Evolutionary conservation across 2,113 vertebrate species (phyloP).

Genomic region (Hypomesus transpacificus): DNA sequence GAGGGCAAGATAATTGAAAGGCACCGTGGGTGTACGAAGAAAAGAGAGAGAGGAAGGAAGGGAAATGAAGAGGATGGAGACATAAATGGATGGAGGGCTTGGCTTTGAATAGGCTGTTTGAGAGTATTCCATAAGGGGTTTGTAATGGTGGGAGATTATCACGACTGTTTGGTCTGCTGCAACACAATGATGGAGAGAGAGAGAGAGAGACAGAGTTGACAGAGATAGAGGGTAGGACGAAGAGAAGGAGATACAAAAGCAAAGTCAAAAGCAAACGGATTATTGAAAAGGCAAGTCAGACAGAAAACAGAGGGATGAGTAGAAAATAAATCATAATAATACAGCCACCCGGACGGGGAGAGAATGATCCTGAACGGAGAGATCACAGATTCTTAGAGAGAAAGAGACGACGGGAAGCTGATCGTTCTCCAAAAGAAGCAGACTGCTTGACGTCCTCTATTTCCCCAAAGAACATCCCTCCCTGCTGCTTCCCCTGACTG

Average conservation of each 20-base stretch:
- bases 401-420: slow-evolving; percentile 31
- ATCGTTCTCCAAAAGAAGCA: slow-evolving; percentile 60
- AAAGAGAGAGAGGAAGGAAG: slow-evolving; percentile 10
- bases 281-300: no score
- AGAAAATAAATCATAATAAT: no score
- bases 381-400: background rate
- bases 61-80: background rate
- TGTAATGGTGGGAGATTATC: slow-evolving; percentile 55
- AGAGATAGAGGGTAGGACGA: background rate
- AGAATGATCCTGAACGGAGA: no score
- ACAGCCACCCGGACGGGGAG: no score
- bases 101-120: slow-evolving; percentile 40
- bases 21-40: slow-evolving; percentile 20
- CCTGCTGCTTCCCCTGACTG: slow-evolving; percentile 64
- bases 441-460: slow-evolving; percentile 61
- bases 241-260: no score
- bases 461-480: slow-evolving; percentile 68
- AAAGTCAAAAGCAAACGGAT: no score
- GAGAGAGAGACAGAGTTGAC: slow-evolving; percentile 20
- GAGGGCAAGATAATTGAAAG: slow-evolving; percentile 55
- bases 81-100: slow-evolving; percentile 51
- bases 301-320: no score
- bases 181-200: slow-evolving; percentile 47
- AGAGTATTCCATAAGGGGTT: slow-evolving; percentile 49
- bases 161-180: slow-evolving; percentile 39